Base-by-base conservation (phyloP, 2,797 vertebrate genomes). In the Sphenodon punctatus region DNA sequence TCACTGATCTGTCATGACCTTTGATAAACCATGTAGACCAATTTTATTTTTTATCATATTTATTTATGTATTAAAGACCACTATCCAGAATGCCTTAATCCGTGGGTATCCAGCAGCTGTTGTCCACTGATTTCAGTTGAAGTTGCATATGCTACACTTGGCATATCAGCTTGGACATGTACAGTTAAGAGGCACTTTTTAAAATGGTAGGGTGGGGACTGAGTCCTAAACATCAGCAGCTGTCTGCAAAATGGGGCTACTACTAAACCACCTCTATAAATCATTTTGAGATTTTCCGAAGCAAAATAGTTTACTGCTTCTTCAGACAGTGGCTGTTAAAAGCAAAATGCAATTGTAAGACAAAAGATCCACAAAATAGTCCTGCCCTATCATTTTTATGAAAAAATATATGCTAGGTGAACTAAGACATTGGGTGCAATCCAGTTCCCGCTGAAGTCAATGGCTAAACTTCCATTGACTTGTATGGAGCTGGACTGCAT, bases 111-210 rank as follows among this genome's bases (percentile, higher is more conserved):
- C 4, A 56, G 1, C 36, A 23, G 22, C 0, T 0, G 39, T 36
- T 77, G 19, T 17, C n/a, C 2, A 0, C 12, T 53, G 15, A 16
- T 23, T 70, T 7, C 41, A 60, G 19, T 60, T 64, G 63, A 67
- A 80, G 48, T 48, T 10, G 1, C 17, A 3, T 1, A 5, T 0
- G 0, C 41, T 71, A 53, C 5, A 0, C 0, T 16, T 58, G 23
- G 7, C 27, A 14, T 53, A 13, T 16, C 41, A 25, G 45, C 22
- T 17, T 5, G 5, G 58, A 66, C 22, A 11, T 51, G 59, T 30
- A 11, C 19, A 39, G 46, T 16, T 46, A 20, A 36, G 22, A 72
- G 48, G 48, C 42, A n/a, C 8, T 32, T 82, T 84, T 70, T 49
- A 61, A 81, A 82, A 67, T 46, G 45, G 46, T 8, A 46, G 45